Evolutionary conservation across 2,888 invertebrate genomes (phyloP).

Genomic region (Cosmopolites sordidus): DNA sequence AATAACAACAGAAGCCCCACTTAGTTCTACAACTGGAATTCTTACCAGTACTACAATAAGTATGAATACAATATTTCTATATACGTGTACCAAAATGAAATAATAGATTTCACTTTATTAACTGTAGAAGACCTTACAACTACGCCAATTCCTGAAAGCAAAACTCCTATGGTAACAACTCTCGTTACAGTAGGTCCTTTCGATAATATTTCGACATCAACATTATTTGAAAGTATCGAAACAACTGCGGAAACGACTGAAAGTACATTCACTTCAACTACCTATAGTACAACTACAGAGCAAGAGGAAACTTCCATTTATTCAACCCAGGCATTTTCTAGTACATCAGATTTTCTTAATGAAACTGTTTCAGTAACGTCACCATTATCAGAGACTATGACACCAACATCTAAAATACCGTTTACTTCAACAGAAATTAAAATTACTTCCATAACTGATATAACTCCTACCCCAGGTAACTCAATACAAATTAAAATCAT

Average conservation of each 20-base stretch:
- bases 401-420: background rate
- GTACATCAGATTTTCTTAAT: background rate
- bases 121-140: too few relatives aligned
- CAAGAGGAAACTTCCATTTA: background rate
- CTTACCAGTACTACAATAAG: background rate
- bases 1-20: background rate
- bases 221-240: background rate
- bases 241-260: background rate
- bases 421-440: conserved; percentile 3
- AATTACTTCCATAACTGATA: conserved; percentile 10
- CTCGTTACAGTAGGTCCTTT: background rate
- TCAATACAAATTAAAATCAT: too few relatives aligned
- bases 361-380: background rate
- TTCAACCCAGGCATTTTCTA: conserved; percentile 3
- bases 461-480: conserved; percentile 1
- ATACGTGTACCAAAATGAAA: too few relatives aligned
- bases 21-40: background rate
- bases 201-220: background rate
- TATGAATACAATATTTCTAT: background rate
- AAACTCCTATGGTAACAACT: background rate
- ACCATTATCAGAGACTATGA: conserved; percentile 3
- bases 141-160: too few relatives aligned
- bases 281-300: background rate
- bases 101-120: too few relatives aligned
- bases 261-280: background rate